Conservation (phyloP, 2,113 vertebrate genomes). For the Scomber scombrus region DNA sequence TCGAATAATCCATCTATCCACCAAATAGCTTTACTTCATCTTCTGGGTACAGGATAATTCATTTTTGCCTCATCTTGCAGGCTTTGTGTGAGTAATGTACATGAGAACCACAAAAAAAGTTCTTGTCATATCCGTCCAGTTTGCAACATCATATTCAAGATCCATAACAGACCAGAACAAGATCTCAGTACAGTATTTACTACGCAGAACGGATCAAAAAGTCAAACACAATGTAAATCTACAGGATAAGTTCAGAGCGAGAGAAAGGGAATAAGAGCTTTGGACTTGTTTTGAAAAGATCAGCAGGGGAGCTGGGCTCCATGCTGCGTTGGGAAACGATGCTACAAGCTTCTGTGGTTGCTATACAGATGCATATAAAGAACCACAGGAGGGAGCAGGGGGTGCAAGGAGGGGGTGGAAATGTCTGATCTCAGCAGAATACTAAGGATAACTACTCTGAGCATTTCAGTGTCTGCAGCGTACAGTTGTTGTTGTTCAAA, state of each 20-base stretch:
- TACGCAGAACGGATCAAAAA: conserved; percentile 16
- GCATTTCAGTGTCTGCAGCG: conserved; percentile 18
- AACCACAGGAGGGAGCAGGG: conserved; percentile 27
- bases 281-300: conserved; percentile 66
- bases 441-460: background rate
- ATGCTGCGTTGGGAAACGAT: conserved; percentile 55
- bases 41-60: conserved; percentile 57
- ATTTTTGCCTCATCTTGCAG: conserved; percentile 60
- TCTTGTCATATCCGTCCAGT: conserved; percentile 13
- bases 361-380: conserved; percentile 40
- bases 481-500: conserved; percentile 43
- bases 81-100: conserved; percentile 61
- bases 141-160: conserved; percentile 9
- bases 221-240: conserved; percentile 48
- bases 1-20: conserved; percentile 12
- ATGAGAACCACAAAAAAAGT: conserved; percentile 24
- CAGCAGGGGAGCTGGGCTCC: conserved; percentile 64
- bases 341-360: conserved; percentile 50
- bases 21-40: conserved; percentile 8
- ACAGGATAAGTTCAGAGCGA: conserved; percentile 22
- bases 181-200: conserved; percentile 20
- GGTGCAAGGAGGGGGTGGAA: background rate
- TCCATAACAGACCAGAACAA: conserved; percentile 36
- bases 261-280: conserved; percentile 11
- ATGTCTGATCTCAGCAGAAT: conserved; percentile 38